Evolutionary conservation across 2,113 vertebrate genomes (phyloP).

Genomic region (Orthonyx spaldingii): DNA sequence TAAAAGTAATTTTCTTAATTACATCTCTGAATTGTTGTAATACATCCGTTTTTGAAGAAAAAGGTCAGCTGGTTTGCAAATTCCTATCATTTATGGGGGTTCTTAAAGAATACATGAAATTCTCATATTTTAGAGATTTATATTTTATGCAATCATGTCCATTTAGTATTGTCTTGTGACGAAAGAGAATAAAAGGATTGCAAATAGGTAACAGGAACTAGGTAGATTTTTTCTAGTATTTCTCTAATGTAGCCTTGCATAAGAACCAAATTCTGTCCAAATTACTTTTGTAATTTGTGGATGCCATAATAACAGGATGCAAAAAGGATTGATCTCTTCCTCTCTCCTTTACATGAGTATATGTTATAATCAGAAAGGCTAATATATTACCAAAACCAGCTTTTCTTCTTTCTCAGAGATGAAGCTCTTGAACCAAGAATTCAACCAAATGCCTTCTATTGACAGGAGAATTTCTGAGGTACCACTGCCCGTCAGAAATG

Average conservation of each 20-base stretch:
- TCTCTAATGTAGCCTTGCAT: not conserved
- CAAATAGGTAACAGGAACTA: not conserved
- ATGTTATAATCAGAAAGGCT: not conserved
- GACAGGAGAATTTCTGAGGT: not conserved
- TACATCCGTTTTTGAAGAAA: not conserved
- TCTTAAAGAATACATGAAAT: not conserved
- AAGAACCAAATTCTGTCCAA: not conserved
- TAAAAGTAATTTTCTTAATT: constrained; percentile 4
- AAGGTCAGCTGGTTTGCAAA: not conserved
- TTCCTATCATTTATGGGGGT: not conserved
- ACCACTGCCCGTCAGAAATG: not conserved
- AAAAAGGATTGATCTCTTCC: not conserved
- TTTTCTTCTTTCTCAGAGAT: not conserved
- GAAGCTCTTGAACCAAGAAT: not conserved
- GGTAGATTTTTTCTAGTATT: constrained; percentile 3
- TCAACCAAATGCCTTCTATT: not conserved
- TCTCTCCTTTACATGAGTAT: not conserved
- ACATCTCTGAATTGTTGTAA: not conserved
- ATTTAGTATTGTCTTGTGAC: not conserved
- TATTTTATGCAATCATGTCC: not conserved
- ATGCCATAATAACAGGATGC: not conserved
- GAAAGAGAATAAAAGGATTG: not conserved
- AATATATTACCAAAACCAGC: not conserved
- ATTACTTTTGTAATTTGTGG: not conserved
- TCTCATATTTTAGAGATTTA: not conserved